Percentiles rank a stretch among this genome's conserved stretches.
Conservation (phyloP, 2,113 vertebrate species). For the Epinephelus moara region DNA sequence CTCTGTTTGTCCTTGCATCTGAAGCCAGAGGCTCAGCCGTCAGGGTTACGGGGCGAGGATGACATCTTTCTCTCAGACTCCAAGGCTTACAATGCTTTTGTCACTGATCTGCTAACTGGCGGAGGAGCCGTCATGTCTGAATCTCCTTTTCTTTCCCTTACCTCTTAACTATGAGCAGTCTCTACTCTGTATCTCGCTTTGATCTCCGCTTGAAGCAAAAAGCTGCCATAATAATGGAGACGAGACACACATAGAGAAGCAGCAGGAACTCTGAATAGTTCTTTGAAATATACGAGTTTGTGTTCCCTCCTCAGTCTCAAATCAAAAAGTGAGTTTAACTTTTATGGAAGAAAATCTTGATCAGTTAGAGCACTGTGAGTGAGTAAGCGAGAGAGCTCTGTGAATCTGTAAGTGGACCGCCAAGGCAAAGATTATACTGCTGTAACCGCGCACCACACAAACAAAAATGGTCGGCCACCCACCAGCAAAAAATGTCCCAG, state of each 20-base stretch:
- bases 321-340: slow-evolving; percentile 1
- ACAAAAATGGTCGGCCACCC: slow-evolving; percentile 1
- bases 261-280: not conserved
- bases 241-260: not conserved
- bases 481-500: not conserved
- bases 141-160: slow-evolving; percentile 1
- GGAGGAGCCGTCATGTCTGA: not conserved
- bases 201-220: slow-evolving; percentile 16
- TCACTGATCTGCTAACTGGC: slow-evolving; percentile 10
- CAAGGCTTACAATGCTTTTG: slow-evolving; percentile 11
- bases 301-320: too few species aligned
- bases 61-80: slow-evolving; percentile 33
- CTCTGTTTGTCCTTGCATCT: slow-evolving; percentile 11
- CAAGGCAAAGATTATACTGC: not conserved
- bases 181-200: not conserved
- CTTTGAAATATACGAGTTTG: not conserved
- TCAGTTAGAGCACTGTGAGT: not conserved
- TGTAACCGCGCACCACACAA: slow-evolving; percentile 8
- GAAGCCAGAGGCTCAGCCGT: slow-evolving; percentile 6
- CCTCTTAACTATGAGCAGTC: not conserved
- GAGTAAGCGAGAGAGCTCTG: not conserved
- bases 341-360: slow-evolving; percentile 20
- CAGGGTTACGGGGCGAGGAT: slow-evolving; percentile 8
- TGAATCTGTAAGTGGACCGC: slow-evolving; percentile 1
- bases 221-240: slow-evolving; percentile 29